Base-by-base conservation (phyloP, 2,888 invertebrate genomes). In the Anagyrus pseudococci region DNA sequence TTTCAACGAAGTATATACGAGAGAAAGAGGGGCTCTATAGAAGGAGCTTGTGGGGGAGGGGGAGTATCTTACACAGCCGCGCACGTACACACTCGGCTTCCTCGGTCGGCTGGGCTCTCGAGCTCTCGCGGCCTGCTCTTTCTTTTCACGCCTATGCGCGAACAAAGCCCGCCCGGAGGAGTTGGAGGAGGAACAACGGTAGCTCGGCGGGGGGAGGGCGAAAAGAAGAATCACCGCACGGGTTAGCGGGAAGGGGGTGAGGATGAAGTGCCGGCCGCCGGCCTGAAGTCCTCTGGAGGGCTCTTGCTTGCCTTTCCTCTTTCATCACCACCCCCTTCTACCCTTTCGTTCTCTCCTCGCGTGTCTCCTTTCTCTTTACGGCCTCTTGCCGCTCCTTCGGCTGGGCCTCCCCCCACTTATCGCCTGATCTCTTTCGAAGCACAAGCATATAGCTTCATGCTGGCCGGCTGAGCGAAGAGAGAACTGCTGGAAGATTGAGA, bases 181-280 rank as follows among this genome's bases (percentile, higher is more conserved):
- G 15, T 13, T 17, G 15, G 22, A 23, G 23, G 19, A 25, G 7
- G 41, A 29, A 7, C 33, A 10, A 19, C n/a, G 65, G 68, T 44
- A 63, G 47, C 57, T 67, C 53, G 68, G 64, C 66, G 67, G 62
- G 62, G 60, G 67, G 64, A n/a, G 37, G 37, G 43, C 60, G 69
- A 73, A 74, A 73, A 74, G 72, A 72, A 72, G 68, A 70, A 71
- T 75, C 68, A 37, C n/a, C 19, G 54, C 17, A 48, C 1, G 22
- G n/a, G n/a, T n/a, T 46, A 33, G 50, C 70, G 69, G 70, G 73
- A 74, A 71, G 71, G 72, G 67, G 69, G 71, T 64, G 68, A 73
- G 75, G 68, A 75, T 74, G 74, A 75, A 77, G 77, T 76, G 71
- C 70, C 67, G 70, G 64, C 66, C 68, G 68, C 43, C 17, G n/a